Evolutionary conservation across 2,797 vertebrate genomes (phyloP).

Genomic region (Crax fasciolata): DNA sequence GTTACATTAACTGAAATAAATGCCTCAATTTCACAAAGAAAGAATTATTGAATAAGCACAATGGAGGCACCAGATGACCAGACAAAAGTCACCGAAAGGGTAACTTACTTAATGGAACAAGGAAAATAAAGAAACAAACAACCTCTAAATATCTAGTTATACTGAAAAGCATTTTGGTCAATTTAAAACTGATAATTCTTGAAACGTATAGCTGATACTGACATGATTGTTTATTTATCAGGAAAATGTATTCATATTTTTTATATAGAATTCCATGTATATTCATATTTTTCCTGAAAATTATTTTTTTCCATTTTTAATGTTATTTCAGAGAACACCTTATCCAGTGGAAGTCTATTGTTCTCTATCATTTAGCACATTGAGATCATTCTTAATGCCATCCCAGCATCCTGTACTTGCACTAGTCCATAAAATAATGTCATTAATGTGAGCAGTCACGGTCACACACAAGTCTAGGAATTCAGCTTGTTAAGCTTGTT

Average conservation of each 20-base stretch:
- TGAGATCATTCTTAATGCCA: background rate
- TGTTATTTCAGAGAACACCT: background rate
- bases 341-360: background rate
- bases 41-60: background rate
- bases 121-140: background rate
- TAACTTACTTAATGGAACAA: background rate
- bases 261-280: background rate
- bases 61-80: background rate
- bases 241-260: background rate
- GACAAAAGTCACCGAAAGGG: background rate
- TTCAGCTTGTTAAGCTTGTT: background rate
- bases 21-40: background rate
- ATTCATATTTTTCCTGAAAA: background rate
- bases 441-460: background rate
- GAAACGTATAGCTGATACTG: background rate
- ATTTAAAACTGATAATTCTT: background rate
- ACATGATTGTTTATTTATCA: background rate
- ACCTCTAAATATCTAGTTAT: background rate
- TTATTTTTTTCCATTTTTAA: background rate
- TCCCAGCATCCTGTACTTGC: background rate
- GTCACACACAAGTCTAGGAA: background rate
- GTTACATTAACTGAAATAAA: background rate
- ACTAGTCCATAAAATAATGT: background rate
- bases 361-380: background rate
- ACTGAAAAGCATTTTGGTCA: background rate